phyloP scores from a whole-genome alignment of 2,888 invertebrate genomes.

The Meganola albula region DNA sequence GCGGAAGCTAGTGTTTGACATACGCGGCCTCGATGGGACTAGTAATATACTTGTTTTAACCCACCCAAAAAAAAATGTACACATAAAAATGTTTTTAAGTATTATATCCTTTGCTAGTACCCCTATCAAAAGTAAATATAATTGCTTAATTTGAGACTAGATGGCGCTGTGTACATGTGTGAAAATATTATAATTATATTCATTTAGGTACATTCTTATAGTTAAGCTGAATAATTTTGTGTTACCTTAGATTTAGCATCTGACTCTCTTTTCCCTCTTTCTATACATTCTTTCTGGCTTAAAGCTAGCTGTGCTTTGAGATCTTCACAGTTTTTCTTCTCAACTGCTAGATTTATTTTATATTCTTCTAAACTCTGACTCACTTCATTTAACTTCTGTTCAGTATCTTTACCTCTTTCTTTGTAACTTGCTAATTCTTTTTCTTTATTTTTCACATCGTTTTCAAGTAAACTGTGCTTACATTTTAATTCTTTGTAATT shows the following conservation, averaged over 20 bases:
- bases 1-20: too few relatives aligned
- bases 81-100: too few relatives aligned
- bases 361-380: constrained; percentile 46
- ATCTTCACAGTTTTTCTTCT: constrained; percentile 53
- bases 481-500: constrained; percentile 47
- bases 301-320: constrained; percentile 43
- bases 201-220: too few relatives aligned
- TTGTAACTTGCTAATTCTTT: constrained; percentile 66
- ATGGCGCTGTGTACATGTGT: too few relatives aligned
- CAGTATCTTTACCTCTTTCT: constrained; percentile 51
- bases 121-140: too few relatives aligned
- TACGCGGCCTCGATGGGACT: too few relatives aligned
- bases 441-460: constrained; percentile 51
- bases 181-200: too few relatives aligned
- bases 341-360: constrained; percentile 51
- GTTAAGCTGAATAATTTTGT: too few relatives aligned
- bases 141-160: too few relatives aligned
- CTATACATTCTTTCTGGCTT: constrained; percentile 51
- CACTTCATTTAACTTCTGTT: constrained; percentile 40
- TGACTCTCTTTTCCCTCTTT: constrained; percentile 51
- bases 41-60: too few relatives aligned
- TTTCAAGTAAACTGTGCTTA: constrained; percentile 39
- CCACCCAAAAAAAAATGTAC: too few relatives aligned
- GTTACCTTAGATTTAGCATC: constrained; percentile 62
- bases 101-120: too few relatives aligned